Evolutionary conservation across 2,888 invertebrate species (phyloP).

Genomic region (Cartodere bifasciata): DNA sequence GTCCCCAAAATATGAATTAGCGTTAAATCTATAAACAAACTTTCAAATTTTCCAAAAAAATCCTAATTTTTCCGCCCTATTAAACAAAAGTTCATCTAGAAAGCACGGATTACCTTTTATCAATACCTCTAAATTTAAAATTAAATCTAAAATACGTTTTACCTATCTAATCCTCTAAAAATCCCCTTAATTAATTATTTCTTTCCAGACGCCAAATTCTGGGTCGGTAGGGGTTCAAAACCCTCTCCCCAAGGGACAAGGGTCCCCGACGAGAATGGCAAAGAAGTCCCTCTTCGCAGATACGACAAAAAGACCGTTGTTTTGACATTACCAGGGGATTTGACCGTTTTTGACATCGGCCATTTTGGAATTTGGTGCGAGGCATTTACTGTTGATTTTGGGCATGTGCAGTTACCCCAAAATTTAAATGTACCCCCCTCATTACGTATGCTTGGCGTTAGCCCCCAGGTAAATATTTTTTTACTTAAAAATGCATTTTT

Average conservation of each 20-base stretch:
- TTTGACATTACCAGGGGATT: conserved; percentile 73
- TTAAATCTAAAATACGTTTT: too few relatives aligned
- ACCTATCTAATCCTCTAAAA: too few relatives aligned
- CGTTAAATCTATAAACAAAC: too few relatives aligned
- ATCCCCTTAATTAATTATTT: too few relatives aligned
- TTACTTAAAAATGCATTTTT: conserved; percentile 1
- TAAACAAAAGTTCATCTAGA: too few relatives aligned
- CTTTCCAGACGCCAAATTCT: conserved; percentile 83
- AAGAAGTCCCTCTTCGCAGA: conserved; percentile 60
- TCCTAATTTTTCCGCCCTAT: too few relatives aligned
- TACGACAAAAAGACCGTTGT: conserved; percentile 84
- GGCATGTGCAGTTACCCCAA: conserved; percentile 67
- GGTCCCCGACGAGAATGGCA: conserved; percentile 86
- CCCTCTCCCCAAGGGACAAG: conserved; percentile 74
- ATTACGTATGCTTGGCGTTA: conserved; percentile 84
- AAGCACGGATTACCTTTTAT: too few relatives aligned
- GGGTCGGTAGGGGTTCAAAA: conserved; percentile 74
- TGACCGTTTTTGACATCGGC: conserved; percentile 85
- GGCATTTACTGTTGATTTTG: conserved; percentile 86
- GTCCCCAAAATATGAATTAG: too few relatives aligned
- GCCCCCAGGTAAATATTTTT: conserved; percentile 67
- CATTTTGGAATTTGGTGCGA: conserved; percentile 92
- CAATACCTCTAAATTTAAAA: too few relatives aligned
- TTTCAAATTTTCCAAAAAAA: too few relatives aligned
- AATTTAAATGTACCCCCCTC: conserved; percentile 77